phyloP scores from a whole-genome alignment of 2,888 invertebrate genomes.

The Arctia plantaginis region DNA sequence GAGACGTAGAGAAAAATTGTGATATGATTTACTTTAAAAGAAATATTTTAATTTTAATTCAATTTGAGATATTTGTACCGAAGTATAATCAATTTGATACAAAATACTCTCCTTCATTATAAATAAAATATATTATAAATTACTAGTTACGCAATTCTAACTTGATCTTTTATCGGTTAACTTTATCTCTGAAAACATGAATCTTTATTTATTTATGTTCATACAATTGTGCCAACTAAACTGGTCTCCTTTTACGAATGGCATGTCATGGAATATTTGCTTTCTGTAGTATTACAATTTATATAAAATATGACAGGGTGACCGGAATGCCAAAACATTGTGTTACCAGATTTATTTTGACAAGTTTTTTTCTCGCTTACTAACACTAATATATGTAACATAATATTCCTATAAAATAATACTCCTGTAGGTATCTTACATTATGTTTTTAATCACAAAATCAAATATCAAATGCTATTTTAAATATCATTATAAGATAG shows the following conservation, averaged over 20 bases:
- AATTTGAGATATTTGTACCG: constrained; percentile 10
- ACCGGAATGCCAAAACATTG: constrained; percentile 66
- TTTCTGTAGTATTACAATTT: constrained; percentile 39
- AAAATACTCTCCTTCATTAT: constrained; percentile 9
- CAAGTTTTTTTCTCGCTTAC: constrained; percentile 21
- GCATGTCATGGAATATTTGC: constrained; percentile 33
- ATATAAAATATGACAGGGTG: constrained; percentile 51
- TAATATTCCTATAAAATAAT: constrained; percentile 12
- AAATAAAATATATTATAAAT: background rate
- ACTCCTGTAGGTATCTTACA: background rate
- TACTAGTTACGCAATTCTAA: constrained; percentile 11
- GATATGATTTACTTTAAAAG: constrained; percentile 21
- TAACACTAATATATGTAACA: constrained; percentile 6
- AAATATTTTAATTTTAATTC: constrained; percentile 17
- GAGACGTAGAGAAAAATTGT: constrained; percentile 20
- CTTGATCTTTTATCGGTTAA: constrained; percentile 20
- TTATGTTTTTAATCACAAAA: background rate
- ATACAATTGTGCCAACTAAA: constrained; percentile 44
- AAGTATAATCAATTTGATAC: constrained; percentile 14
- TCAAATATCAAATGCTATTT: background rate
- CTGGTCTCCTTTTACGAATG: constrained; percentile 35
- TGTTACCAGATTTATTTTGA: constrained; percentile 56
- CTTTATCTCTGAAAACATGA: constrained; percentile 23
- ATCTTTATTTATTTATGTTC: constrained; percentile 40
- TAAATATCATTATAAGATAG: background rate